phyloP scores from a whole-genome alignment of 1,140 invertebrate species.

The Myzus persicae region DNA sequence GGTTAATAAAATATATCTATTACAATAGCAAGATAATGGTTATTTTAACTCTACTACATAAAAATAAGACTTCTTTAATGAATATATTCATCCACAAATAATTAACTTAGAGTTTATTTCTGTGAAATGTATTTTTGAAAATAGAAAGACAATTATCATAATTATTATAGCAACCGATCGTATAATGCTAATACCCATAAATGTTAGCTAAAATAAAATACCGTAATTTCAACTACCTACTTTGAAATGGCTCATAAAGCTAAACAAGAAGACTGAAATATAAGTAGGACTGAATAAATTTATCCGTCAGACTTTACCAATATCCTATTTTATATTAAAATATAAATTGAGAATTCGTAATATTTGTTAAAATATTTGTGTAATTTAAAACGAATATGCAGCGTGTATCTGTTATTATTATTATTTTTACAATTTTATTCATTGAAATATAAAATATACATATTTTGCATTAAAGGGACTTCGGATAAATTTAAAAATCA shows the following conservation, averaged over 20 bases:
- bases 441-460: background rate
- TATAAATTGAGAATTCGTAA: background rate
- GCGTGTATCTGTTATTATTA: background rate
- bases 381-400: background rate
- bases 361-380: slow-evolving; percentile 4
- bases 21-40: background rate
- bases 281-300: background rate
- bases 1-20: background rate
- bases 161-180: background rate
- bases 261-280: background rate
- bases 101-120: background rate
- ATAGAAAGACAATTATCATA: background rate
- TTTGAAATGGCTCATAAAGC: background rate
- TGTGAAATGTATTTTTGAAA: background rate
- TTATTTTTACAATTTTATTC: background rate
- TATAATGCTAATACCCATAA: background rate
- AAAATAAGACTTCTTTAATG: background rate
- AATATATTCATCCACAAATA: background rate
- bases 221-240: background rate
- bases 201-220: background rate
- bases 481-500: background rate
- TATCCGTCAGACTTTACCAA: background rate
- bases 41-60: background rate
- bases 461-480: no score
- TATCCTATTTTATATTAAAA: background rate